These are phyloP conservation scores for Agonopterix subpropinquella DNA, from an alignment of 2,888 invertebrate genomes.

Conservation along the genomic window DNA sequence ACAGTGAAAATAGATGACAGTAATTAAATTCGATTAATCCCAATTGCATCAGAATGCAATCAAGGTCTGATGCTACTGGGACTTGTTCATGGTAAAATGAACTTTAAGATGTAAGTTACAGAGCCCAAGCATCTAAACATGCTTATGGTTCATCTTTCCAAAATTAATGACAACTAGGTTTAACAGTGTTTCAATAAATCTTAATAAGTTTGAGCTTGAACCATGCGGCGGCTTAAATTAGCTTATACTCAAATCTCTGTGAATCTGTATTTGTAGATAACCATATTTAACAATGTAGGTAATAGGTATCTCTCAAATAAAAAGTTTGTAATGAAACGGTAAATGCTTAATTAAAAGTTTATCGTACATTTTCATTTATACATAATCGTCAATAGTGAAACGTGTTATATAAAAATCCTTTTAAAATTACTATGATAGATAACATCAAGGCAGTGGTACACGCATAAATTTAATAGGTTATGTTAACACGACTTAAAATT, in stretches of 20 bases:
- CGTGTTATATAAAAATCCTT: slow-evolving; percentile 39
- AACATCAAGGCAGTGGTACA: slow-evolving; percentile 64
- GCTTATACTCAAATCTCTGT: too few species aligned
- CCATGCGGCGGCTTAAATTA: slow-evolving; percentile 9
- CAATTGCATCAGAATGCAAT: not conserved
- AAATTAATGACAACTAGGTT: too few species aligned
- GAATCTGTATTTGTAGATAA: too few species aligned
- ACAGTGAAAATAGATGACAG: slow-evolving; percentile 27
- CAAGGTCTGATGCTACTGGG: too few species aligned
- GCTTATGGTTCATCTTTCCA: too few species aligned
- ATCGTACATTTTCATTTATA: slow-evolving; percentile 28
- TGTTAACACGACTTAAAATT: slow-evolving; percentile 32
- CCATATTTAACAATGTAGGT: too few species aligned
- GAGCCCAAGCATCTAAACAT: too few species aligned
- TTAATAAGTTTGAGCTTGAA: slow-evolving; percentile 10
- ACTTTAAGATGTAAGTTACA: too few species aligned
- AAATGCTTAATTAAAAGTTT: slow-evolving; percentile 18
- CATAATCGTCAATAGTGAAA: slow-evolving; percentile 39
- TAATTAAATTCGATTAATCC: slow-evolving; percentile 18
- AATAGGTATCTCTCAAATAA: too few species aligned
- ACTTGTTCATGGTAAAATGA: too few species aligned
- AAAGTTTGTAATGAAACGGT: slow-evolving; percentile 22
- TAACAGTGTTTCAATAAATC: not conserved
- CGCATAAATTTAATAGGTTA: slow-evolving; percentile 46
- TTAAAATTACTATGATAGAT: slow-evolving; percentile 44